phyloP scores from a whole-genome alignment of 2,113 vertebrate genomes.

The Neoarius graeffei region DNA sequence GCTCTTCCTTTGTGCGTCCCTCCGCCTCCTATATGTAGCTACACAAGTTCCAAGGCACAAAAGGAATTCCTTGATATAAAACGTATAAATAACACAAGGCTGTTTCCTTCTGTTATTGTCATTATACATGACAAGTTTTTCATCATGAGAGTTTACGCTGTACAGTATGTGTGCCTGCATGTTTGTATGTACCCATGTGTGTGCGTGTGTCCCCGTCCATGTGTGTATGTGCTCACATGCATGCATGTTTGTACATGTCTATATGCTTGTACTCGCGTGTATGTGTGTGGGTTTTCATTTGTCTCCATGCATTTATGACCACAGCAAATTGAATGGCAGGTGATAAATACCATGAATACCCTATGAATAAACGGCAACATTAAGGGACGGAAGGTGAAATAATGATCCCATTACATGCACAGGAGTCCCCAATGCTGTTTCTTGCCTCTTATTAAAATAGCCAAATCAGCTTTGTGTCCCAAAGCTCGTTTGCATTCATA shows the following conservation, averaged over 20 bases:
- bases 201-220: background rate
- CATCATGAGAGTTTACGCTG: conserved; percentile 43
- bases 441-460: background rate
- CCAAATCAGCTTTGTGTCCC: background rate
- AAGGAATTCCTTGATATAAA: conserved; percentile 29
- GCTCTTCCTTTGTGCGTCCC: background rate
- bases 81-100: conserved; percentile 45
- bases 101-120: conserved; percentile 59
- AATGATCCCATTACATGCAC: background rate
- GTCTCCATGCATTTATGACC: background rate
- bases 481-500: background rate
- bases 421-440: background rate
- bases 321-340: background rate
- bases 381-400: background rate
- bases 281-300: background rate
- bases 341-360: conserved; percentile 13
- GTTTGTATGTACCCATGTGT: conserved; percentile 27
- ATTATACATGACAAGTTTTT: conserved; percentile 66
- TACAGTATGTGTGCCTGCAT: background rate
- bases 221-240: background rate
- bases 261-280: background rate
- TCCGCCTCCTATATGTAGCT: background rate
- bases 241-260: background rate
- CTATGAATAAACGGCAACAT: background rate
- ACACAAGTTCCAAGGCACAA: background rate